Percentiles rank a stretch among this genome's conserved stretches.
phyloP scores from a whole-genome alignment of 2,797 vertebrate species.

The Discoglossus pictus region DNA sequence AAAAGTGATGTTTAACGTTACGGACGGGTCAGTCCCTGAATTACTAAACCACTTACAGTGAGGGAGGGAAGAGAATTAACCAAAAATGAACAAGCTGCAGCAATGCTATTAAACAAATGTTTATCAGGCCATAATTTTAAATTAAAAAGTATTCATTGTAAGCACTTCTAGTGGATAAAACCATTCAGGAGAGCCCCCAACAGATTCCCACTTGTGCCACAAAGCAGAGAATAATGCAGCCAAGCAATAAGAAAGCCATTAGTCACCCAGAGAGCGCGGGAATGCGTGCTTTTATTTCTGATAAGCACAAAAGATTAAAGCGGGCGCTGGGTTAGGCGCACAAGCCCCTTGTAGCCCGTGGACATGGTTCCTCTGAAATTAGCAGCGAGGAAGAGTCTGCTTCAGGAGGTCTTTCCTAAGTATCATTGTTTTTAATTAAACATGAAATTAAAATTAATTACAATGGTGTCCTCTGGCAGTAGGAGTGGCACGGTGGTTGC shows the following conservation, averaged over 20 bases:
- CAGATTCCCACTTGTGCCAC: too few relatives aligned
- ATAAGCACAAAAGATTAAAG: background rate
- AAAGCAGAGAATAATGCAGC: too few relatives aligned
- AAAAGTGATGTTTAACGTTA: too few relatives aligned
- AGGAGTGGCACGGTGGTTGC: conserved; percentile 11
- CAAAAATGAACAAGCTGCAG: too few relatives aligned
- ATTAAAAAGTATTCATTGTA: too few relatives aligned
- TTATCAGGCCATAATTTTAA: too few relatives aligned
- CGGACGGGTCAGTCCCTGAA: too few relatives aligned
- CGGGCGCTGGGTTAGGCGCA: background rate
- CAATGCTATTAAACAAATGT: too few relatives aligned
- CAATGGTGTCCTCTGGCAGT: conserved; percentile 17
- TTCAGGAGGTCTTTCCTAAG: conserved; percentile 33
- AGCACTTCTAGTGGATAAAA: too few relatives aligned
- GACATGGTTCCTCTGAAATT: background rate
- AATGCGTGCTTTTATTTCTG: background rate
- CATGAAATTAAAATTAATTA: conserved; percentile 50
- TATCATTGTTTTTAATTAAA: conserved; percentile 45
- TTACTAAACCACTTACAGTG: too few relatives aligned
- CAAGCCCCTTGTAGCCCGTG: conserved; percentile 1
- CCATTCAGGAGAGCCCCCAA: too few relatives aligned
- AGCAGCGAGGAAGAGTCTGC: conserved; percentile 14
- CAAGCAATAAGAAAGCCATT: background rate
- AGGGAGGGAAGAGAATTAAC: too few relatives aligned
- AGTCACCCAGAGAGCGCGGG: background rate